Evolutionary conservation across 2,797 vertebrate species (phyloP).

Genomic region (Sparidentex hasta): DNA sequence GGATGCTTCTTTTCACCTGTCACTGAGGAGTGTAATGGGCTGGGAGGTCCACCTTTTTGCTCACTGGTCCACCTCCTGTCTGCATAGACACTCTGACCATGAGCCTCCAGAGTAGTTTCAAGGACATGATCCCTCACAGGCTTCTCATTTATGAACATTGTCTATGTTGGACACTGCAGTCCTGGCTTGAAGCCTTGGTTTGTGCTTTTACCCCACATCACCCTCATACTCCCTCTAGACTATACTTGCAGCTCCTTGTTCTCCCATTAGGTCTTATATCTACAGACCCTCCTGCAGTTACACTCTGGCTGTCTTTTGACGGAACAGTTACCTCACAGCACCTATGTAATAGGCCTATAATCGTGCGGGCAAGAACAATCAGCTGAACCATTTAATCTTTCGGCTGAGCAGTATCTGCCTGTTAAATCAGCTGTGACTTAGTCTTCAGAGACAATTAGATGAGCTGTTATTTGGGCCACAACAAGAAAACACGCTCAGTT

Average conservation of each 20-base stretch:
- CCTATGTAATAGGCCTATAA: constrained; percentile 55
- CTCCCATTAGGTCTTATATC: constrained; percentile 11
- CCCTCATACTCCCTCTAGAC: background rate
- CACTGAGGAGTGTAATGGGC: constrained; percentile 23
- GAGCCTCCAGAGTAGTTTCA: constrained; percentile 27
- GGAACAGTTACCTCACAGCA: constrained; percentile 32
- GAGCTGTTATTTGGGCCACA: constrained; percentile 40
- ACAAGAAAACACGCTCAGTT: constrained; percentile 26
- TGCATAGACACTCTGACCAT: constrained; percentile 33
- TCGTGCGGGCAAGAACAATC: constrained; percentile 54
- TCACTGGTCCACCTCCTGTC: background rate
- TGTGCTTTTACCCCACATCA: background rate
- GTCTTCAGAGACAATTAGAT: constrained; percentile 50
- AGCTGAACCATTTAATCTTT: constrained; percentile 56
- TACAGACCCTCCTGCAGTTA: background rate
- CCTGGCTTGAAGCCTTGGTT: background rate
- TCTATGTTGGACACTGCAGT: background rate
- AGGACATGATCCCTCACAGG: constrained; percentile 35
- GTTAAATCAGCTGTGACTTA: constrained; percentile 67
- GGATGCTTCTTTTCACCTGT: constrained; percentile 46
- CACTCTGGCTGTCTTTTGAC: constrained; percentile 19
- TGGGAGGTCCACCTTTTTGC: constrained; percentile 24
- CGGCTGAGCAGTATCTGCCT: constrained; percentile 44
- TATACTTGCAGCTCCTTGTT: background rate
- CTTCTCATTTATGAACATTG: constrained; percentile 22